Evolutionary conservation across 2,113 vertebrate genomes (phyloP).

Genomic region (Paramormyrops kingsleyae): DNA sequence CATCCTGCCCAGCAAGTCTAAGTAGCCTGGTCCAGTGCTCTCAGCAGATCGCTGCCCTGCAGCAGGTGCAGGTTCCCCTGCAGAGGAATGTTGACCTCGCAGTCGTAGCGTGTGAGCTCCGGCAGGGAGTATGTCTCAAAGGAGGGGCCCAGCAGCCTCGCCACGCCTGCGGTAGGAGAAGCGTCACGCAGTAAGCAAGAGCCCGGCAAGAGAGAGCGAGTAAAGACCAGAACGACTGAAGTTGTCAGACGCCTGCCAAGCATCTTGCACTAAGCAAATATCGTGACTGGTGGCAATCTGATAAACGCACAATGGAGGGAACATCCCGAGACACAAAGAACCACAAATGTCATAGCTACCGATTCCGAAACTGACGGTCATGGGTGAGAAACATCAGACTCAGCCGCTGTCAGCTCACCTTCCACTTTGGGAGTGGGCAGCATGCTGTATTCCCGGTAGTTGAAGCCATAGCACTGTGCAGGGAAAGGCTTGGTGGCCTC

Average conservation of each 20-base stretch:
- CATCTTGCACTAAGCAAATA: not conserved
- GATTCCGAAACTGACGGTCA: not conserved
- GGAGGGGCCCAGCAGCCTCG: constrained; percentile 77
- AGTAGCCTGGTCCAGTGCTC: constrained; percentile 87
- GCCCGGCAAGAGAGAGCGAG: not conserved
- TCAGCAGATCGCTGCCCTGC: constrained; percentile 87
- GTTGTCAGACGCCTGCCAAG: not conserved
- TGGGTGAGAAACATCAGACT: not conserved
- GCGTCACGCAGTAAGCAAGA: not conserved
- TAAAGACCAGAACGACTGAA: not conserved
- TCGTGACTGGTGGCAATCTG: not conserved
- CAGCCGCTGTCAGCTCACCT: constrained; percentile 58
- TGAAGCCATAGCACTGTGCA: constrained; percentile 56
- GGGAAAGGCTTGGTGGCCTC: constrained; percentile 50
- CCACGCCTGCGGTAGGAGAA: constrained; percentile 61
- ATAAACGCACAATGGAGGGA: not conserved
- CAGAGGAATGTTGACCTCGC: constrained; percentile 91
- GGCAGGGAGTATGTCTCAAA: constrained; percentile 80
- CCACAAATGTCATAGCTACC: not conserved
- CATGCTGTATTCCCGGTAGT: constrained; percentile 63
- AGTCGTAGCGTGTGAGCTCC: constrained; percentile 92
- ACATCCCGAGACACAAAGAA: not conserved
- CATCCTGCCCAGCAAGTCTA: constrained; percentile 44
- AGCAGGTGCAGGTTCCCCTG: constrained; percentile 82
- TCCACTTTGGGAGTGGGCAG: constrained; percentile 62